Conservation (phyloP, 2,797 vertebrate species). For the Chromobotia macracanthus region DNA sequence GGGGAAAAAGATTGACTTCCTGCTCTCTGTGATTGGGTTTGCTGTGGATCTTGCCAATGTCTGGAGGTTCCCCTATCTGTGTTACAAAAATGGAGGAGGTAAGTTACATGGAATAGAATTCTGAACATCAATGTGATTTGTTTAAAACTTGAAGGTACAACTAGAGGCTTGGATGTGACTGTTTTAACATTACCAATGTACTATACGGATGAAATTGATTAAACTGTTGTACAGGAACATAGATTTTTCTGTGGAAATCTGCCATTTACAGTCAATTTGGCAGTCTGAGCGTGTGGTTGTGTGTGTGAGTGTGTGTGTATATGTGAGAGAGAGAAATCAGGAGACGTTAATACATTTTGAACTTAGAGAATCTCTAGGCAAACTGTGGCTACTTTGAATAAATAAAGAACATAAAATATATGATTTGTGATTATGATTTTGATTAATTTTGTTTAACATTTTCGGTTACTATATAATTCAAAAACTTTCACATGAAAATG, state of each 20-base stretch:
- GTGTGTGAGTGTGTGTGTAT: too few relatives aligned
- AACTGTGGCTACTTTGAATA: too few relatives aligned
- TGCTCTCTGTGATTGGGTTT: constrained; percentile 89
- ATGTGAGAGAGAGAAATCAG: too few relatives aligned
- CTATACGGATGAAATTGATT: not conserved
- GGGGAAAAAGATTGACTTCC: constrained; percentile 91
- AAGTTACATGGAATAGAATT: constrained; percentile 63
- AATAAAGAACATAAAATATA: too few relatives aligned
- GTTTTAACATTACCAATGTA: not conserved
- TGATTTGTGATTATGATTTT: too few relatives aligned
- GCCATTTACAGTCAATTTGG: not conserved
- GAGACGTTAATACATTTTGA: too few relatives aligned
- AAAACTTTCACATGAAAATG: not conserved
- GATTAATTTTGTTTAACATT: too few relatives aligned
- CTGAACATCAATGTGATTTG: too few relatives aligned
- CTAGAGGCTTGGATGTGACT: not conserved
- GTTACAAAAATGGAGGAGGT: constrained; percentile 93
- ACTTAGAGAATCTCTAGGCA: too few relatives aligned
- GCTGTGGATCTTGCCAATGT: constrained; percentile 91
- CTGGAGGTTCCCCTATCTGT: constrained; percentile 91
- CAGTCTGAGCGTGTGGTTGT: not conserved
- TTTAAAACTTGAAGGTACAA: not conserved
- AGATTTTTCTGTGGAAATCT: not conserved
- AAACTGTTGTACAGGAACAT: not conserved
- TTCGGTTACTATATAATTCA: too few relatives aligned